phyloP scores from a whole-genome alignment of 2,888 invertebrate genomes.

The Fissipunctia ypsillon region DNA sequence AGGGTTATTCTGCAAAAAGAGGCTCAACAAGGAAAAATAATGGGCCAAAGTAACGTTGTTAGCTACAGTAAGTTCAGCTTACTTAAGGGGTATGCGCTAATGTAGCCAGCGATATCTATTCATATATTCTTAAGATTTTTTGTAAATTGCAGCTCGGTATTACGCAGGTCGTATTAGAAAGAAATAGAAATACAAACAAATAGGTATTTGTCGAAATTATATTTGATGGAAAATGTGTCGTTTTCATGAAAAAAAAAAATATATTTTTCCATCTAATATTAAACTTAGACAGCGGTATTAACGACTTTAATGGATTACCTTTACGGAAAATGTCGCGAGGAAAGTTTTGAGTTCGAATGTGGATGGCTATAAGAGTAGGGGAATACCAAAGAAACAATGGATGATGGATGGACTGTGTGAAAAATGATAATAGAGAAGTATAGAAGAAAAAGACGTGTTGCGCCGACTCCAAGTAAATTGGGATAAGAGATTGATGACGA shows the following conservation, averaged over 20 bases:
- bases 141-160: background rate
- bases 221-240: background rate
- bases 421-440: no score
- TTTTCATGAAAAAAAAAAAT: background rate
- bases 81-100: slow-evolving; percentile 10
- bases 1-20: slow-evolving; percentile 58
- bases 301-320: background rate
- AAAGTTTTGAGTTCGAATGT: no score
- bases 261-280: background rate
- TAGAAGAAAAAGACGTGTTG: no score
- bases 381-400: no score
- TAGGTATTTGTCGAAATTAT: background rate
- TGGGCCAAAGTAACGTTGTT: slow-evolving; percentile 45
- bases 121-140: background rate
- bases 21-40: slow-evolving; percentile 53
- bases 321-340: background rate
- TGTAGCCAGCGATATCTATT: background rate
- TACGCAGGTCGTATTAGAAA: background rate
- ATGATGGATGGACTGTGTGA: no score
- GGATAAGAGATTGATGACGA: no score
- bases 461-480: no score
- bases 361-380: no score
- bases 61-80: slow-evolving; percentile 47
- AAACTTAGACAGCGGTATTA: background rate
- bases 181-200: background rate